Evolutionary conservation across 2,888 invertebrate genomes (phyloP).

Genomic region (Ichneumoninae sp.): DNA sequence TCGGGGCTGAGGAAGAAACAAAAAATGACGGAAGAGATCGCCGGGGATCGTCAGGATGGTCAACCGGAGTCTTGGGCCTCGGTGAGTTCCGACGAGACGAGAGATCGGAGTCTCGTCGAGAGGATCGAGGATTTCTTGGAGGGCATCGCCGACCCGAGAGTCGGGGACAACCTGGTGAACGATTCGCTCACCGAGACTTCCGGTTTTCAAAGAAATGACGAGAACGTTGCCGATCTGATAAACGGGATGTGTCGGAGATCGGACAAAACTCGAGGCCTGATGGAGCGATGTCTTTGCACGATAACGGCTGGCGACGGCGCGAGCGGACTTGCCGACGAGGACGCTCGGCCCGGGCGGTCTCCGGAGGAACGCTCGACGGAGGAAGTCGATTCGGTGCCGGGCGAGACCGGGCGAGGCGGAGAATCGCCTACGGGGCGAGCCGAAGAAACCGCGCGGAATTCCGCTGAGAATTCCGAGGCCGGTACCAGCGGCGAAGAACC

Average conservation of each 20-base stretch:
- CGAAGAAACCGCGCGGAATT: neutral
- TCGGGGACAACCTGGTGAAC: neutral
- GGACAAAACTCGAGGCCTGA: conserved; percentile 11
- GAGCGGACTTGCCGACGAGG: neutral
- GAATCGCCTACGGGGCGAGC: neutral
- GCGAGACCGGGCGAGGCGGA: neutral
- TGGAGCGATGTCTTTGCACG: conserved; percentile 25
- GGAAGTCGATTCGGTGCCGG: neutral
- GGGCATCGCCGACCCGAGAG: neutral
- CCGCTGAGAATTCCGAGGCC: conserved; percentile 16
- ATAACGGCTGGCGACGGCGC: neutral
- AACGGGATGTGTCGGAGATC: conserved; percentile 9
- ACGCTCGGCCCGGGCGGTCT: neutral
- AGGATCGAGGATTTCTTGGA: neutral
- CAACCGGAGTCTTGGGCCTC: neutral
- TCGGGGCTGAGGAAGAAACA: conserved; percentile 6
- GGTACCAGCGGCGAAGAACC: conserved; percentile 35
- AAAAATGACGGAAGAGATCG: neutral
- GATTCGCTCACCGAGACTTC: neutral
- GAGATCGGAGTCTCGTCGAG: neutral
- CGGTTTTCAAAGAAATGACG: neutral
- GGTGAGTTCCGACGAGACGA: neutral
- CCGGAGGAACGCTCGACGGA: neutral
- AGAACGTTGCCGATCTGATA: conserved; percentile 6
- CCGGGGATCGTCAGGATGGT: neutral